These are phyloP conservation scores for Zophobas morio DNA, from an alignment of 1,140 invertebrate species.

Conservation along the genomic window DNA sequence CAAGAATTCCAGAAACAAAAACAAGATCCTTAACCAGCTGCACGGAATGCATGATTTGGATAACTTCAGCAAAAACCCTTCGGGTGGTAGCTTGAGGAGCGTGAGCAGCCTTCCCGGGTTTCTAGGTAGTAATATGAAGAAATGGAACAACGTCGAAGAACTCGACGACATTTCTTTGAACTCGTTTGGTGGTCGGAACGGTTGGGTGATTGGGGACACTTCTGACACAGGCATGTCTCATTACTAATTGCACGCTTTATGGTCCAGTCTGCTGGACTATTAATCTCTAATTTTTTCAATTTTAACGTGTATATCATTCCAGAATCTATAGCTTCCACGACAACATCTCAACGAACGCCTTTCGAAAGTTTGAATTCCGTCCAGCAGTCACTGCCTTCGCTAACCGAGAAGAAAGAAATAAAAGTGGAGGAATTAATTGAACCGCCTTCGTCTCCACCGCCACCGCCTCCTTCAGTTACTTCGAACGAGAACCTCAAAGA, in stretches of 20 bases:
- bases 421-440: too few species aligned
- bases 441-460: too few species aligned
- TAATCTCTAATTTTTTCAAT: not conserved
- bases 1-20: conserved; percentile 46
- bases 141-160: conserved; percentile 62
- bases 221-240: conserved; percentile 65
- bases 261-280: not conserved
- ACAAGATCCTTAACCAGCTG: conserved; percentile 56
- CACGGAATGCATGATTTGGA: conserved; percentile 60
- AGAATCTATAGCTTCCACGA: conserved; percentile 19
- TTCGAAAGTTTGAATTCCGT: conserved; percentile 7
- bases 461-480: too few species aligned
- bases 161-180: conserved; percentile 58
- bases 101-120: conserved; percentile 57
- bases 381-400: conserved; percentile 1
- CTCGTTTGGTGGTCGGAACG: conserved; percentile 52
- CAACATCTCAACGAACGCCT: not conserved
- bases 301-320: not conserved
- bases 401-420: not conserved
- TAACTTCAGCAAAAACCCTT: conserved; percentile 47
- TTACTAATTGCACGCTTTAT: conserved; percentile 32
- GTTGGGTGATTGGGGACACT: conserved; percentile 61
- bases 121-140: conserved; percentile 56
- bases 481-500: conserved; percentile 16
- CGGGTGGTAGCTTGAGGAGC: conserved; percentile 57